Percentiles rank a stretch among this genome's conserved stretches.
Conservation (phyloP, 2,888 invertebrate genomes). For the Argyresthia goedartella region DNA sequence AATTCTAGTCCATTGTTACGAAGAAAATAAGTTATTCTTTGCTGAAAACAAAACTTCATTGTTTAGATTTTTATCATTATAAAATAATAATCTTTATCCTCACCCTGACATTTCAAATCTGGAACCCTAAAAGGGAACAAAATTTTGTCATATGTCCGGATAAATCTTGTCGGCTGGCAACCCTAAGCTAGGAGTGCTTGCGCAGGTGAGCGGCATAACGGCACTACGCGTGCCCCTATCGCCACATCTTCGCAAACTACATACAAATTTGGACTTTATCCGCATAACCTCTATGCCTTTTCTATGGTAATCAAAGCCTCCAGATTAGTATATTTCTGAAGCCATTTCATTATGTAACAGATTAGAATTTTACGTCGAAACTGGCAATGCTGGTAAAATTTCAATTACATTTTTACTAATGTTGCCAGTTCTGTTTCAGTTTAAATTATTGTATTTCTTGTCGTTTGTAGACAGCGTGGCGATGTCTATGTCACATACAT, state of each 20-base stretch:
- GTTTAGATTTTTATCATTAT: too few species aligned
- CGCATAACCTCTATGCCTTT: slow-evolving; percentile 4
- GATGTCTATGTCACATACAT: slow-evolving; percentile 40
- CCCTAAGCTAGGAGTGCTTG: slow-evolving; percentile 48
- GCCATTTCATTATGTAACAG: too few species aligned
- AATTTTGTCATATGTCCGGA: too few species aligned
- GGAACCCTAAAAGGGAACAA: too few species aligned
- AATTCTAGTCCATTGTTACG: too few species aligned
- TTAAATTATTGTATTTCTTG: slow-evolving; percentile 3
- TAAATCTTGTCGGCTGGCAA: too few species aligned
- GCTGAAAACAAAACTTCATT: too few species aligned
- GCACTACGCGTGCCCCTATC: slow-evolving; percentile 46
- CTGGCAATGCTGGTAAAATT: slow-evolving; percentile 17
- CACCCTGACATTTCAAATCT: too few species aligned
- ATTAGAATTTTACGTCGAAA: not conserved
- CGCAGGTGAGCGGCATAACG: slow-evolving; percentile 65
- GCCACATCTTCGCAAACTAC: slow-evolving; percentile 32
- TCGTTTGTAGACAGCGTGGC: slow-evolving; percentile 46
- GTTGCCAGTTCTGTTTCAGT: too few species aligned
- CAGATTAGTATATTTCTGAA: not conserved
- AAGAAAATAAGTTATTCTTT: too few species aligned
- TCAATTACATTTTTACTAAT: too few species aligned
- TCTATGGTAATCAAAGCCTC: not conserved
- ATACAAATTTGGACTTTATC: slow-evolving; percentile 40
- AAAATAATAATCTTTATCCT: too few species aligned